A percentile compares a stretch with the other conserved stretches of the same genome.
These are phyloP conservation scores for Triplophysa dalaica DNA, from an alignment of 2,113 vertebrate genomes.

Conservation along the genomic window DNA sequence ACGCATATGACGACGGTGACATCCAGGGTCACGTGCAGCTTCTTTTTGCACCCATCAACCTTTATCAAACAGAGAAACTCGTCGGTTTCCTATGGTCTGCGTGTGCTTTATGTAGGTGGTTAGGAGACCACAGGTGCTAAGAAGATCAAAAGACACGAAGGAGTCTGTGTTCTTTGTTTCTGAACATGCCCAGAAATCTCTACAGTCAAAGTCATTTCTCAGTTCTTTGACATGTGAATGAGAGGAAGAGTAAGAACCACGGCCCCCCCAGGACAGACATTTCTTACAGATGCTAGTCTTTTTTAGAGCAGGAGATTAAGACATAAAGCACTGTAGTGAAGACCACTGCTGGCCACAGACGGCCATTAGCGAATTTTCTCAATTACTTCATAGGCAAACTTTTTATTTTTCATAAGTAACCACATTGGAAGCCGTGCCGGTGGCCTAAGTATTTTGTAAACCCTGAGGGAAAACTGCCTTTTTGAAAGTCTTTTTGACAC, in stretches of 20 bases:
- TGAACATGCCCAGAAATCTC: constrained; percentile 29
- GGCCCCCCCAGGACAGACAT: background rate
- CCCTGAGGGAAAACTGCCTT: constrained; percentile 19
- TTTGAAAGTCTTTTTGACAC: constrained; percentile 31
- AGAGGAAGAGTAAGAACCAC: constrained; percentile 19
- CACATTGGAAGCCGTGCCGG: background rate
- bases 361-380: background rate
- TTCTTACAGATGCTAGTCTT: background rate
- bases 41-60: constrained; percentile 15
- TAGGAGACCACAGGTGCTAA: constrained; percentile 36
- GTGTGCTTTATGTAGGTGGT: constrained; percentile 32
- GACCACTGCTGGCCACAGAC: background rate
- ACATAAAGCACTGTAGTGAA: background rate
- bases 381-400: background rate
- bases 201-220: constrained; percentile 19
- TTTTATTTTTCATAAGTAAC: background rate
- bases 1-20: constrained; percentile 36
- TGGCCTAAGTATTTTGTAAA: constrained; percentile 1
- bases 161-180: constrained; percentile 43
- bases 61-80: constrained; percentile 17
- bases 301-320: background rate
- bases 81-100: constrained; percentile 13
- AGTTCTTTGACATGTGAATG: constrained; percentile 31
- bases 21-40: background rate
- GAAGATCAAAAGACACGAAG: constrained; percentile 49